These are phyloP conservation scores for Tokudaia muenninki DNA, from an alignment of 2,797 vertebrate genomes.

Conservation along the genomic window DNA sequence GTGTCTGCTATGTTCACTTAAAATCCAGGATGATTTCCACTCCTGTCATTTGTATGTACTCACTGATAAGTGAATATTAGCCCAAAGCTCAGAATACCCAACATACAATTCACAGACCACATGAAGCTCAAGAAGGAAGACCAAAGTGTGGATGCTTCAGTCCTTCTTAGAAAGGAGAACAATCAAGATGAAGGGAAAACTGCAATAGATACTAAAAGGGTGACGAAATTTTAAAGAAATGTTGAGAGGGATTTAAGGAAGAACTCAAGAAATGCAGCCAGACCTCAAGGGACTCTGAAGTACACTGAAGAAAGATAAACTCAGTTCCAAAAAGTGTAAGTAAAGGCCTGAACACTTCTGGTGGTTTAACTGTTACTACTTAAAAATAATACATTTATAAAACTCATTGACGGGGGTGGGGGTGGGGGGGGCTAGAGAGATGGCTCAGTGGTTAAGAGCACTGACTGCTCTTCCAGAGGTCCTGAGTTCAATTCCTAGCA, in stretches of 20 bases:
- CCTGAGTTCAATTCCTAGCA: too few relatives aligned
- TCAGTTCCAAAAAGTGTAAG: neutral
- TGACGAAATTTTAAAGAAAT: neutral
- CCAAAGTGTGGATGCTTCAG: too few relatives aligned
- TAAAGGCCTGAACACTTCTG: neutral
- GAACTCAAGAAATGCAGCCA: neutral
- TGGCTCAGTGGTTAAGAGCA: too few relatives aligned
- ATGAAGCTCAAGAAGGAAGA: too few relatives aligned
- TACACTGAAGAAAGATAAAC: neutral
- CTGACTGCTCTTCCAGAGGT: too few relatives aligned
- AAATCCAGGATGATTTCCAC: neutral
- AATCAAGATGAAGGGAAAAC: neutral
- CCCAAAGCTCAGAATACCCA: too few relatives aligned
- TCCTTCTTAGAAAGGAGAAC: too few relatives aligned
- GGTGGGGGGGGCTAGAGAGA: too few relatives aligned
- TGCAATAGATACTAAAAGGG: neutral
- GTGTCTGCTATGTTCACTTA: neutral
- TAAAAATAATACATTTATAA: neutral
- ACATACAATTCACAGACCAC: too few relatives aligned
- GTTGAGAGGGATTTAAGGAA: neutral
- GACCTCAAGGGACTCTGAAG: neutral
- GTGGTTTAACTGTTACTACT: neutral
- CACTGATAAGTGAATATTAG: too few relatives aligned
- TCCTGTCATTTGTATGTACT: neutral
- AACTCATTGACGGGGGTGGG: neutral